Percentiles rank a stretch among this genome's conserved stretches.
Evolutionary conservation across 2,888 invertebrate species (phyloP).

Genomic region (Hydropsyche betteni): DNA sequence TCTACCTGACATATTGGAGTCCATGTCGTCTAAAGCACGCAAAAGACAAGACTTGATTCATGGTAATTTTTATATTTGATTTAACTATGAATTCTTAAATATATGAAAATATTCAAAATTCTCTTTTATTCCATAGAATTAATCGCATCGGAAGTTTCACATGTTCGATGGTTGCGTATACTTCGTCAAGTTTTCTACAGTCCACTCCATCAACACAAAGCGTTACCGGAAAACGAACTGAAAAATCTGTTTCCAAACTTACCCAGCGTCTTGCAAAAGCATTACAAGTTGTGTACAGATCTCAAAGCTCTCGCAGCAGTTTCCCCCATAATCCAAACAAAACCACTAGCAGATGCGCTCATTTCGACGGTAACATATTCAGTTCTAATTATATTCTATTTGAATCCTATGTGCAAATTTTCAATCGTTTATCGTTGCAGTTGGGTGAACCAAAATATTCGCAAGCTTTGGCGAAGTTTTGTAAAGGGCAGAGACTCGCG

Average conservation of each 20-base stretch:
- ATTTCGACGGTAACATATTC: conserved; percentile 57
- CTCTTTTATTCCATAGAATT: conserved; percentile 64
- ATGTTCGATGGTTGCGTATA: conserved; percentile 88
- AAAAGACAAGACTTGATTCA: conserved; percentile 66
- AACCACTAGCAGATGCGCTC: conserved; percentile 61
- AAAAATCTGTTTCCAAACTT: conserved; percentile 85
- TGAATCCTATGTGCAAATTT: background rate
- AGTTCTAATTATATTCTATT: background rate
- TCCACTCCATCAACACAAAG: conserved; percentile 71
- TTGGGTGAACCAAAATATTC: conserved; percentile 79
- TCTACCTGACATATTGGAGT: conserved; percentile 59
- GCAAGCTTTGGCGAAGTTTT: conserved; percentile 80
- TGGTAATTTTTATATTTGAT: conserved; percentile 55
- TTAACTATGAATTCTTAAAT: background rate
- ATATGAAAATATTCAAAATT: background rate
- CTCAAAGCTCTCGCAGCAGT: conserved; percentile 55
- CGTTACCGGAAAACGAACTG: conserved; percentile 79
- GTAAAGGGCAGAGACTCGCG: conserved; percentile 87
- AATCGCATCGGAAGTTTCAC: conserved; percentile 87
- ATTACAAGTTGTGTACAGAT: conserved; percentile 59
- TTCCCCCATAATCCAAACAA: conserved; percentile 57
- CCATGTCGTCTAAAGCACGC: conserved; percentile 58
- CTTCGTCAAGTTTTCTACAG: conserved; percentile 84
- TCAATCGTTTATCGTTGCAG: conserved; percentile 55
- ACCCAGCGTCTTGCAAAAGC: conserved; percentile 74